Base-by-base conservation (phyloP, 2,888 invertebrate genomes). In the Helleia helle region DNA sequence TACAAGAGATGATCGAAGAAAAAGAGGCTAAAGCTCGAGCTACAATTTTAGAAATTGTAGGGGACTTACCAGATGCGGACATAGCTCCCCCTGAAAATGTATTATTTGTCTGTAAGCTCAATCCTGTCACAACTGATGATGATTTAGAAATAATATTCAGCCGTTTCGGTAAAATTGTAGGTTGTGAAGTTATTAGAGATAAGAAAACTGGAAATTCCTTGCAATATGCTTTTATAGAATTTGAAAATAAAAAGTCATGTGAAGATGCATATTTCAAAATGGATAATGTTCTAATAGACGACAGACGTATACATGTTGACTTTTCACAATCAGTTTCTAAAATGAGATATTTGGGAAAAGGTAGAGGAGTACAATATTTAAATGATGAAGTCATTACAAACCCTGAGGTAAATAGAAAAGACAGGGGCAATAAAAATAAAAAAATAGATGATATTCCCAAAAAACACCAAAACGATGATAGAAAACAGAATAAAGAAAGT, bases 221-320 rank as follows among this genome's bases (percentile, higher is more conserved):
- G 41, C 99, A 99, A 64, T 99, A 99, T 76, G 99, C 99, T 0
- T 99, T 99, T 69, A 94, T 99, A 43, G 99, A 99, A 72, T 99
- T 99, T 85, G 93, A 93, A 47, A 92, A 96, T 39, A 89, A 91
- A 50, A 94, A 94, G 59, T 88, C 95, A 0, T 99, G 99, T 77
- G 99, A 99, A 80, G 94, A 94, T 56, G 99, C 99, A 1, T 99
- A 95, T 74, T 97, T 99, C 62, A 99, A 99, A 86, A 99, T 99
- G 99, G 99, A 99, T 69, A 99, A 99, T 85, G 99, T 99, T 0
- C 84, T 99, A 4, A 99, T 99, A 57, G 99, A 99, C 77, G 99
- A 99, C 67, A 87, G 99, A 15, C 87, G 99, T 49, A 99, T 99
- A 60, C 99, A 99, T 80, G 99, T 99, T 0, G 99, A 99, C 76